Percentiles rank a stretch among this genome's conserved stretches.
These are phyloP conservation scores for Etheostoma spectabile DNA, from an alignment of 2,113 vertebrate genomes.

Conservation along the genomic window DNA sequence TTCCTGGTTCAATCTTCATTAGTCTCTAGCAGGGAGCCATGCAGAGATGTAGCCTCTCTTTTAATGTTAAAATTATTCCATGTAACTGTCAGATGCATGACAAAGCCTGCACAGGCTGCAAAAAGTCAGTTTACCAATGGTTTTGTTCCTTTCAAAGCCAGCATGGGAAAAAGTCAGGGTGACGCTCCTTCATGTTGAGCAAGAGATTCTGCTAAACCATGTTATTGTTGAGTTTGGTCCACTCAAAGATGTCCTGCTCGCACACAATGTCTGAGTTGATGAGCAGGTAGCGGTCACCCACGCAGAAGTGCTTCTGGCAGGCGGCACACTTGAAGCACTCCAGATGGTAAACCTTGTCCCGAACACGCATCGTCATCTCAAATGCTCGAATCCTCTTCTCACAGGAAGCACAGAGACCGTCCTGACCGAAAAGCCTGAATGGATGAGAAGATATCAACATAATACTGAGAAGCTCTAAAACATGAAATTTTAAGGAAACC, in stretches of 20 bases:
- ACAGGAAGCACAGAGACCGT: constrained; percentile 95
- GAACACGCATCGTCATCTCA: constrained; percentile 99
- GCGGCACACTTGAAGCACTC: constrained; percentile 99
- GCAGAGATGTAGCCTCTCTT: not conserved
- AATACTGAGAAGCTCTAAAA: constrained; percentile 15
- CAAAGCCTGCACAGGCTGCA: constrained; percentile 1
- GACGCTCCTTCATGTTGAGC: not conserved
- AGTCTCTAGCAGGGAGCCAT: constrained; percentile 39
- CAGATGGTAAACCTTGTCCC: constrained; percentile 98
- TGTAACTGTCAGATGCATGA: constrained; percentile 26
- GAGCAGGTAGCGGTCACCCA: constrained; percentile 98
- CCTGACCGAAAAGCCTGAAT: constrained; percentile 95
- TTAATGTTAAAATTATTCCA: constrained; percentile 21
- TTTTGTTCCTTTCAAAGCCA: constrained; percentile 26
- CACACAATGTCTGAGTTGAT: constrained; percentile 99
- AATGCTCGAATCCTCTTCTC: constrained; percentile 98
- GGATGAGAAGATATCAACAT: constrained; percentile 3
- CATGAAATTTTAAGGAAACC: not conserved
- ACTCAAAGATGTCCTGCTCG: constrained; percentile 99
- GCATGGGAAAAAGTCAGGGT: not conserved
- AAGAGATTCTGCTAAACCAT: constrained; percentile 59
- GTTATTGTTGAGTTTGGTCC: constrained; percentile 94
- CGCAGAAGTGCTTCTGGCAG: constrained; percentile 99
- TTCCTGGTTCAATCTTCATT: constrained; percentile 56
- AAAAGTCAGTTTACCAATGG: constrained; percentile 10